These are phyloP conservation scores for Limnephilus marmoratus DNA, from an alignment of 2,888 invertebrate genomes.

Conservation along the genomic window DNA sequence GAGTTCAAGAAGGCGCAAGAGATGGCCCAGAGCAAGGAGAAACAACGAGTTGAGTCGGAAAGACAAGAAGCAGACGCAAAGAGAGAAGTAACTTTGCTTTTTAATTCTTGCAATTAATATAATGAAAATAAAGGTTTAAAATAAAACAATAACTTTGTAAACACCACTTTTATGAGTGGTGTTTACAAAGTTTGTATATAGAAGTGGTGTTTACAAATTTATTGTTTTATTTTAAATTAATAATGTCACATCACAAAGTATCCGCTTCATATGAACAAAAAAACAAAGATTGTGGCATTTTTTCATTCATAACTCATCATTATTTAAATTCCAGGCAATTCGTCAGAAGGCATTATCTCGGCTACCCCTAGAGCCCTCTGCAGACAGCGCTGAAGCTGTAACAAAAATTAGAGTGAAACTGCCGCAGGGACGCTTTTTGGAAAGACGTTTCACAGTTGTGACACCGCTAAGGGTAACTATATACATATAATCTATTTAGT, in stretches of 20 bases:
- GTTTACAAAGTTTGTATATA: no score
- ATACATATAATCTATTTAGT: background rate
- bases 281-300: background rate
- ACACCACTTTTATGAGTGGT: no score
- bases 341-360: slow-evolving; percentile 80
- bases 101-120: background rate
- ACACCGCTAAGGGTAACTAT: slow-evolving; percentile 77
- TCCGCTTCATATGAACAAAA: no score
- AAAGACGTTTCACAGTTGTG: slow-evolving; percentile 84
- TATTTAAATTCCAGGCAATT: slow-evolving; percentile 71
- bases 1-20: slow-evolving; percentile 89
- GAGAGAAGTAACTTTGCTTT: slow-evolving; percentile 79
- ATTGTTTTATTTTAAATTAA: no score
- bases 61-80: slow-evolving; percentile 84
- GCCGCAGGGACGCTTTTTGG: slow-evolving; percentile 86
- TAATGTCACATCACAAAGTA: no score
- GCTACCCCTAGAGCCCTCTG: slow-evolving; percentile 87
- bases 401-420: slow-evolving; percentile 89
- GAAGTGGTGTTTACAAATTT: no score
- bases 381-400: slow-evolving; percentile 77
- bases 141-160: no score
- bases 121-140: background rate
- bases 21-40: slow-evolving; percentile 83
- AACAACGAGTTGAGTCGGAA: slow-evolving; percentile 86
- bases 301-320: background rate